These are phyloP conservation scores for Austrofundulus limnaeus DNA, from an alignment of 2,113 vertebrate genomes.

Conservation along the genomic window DNA sequence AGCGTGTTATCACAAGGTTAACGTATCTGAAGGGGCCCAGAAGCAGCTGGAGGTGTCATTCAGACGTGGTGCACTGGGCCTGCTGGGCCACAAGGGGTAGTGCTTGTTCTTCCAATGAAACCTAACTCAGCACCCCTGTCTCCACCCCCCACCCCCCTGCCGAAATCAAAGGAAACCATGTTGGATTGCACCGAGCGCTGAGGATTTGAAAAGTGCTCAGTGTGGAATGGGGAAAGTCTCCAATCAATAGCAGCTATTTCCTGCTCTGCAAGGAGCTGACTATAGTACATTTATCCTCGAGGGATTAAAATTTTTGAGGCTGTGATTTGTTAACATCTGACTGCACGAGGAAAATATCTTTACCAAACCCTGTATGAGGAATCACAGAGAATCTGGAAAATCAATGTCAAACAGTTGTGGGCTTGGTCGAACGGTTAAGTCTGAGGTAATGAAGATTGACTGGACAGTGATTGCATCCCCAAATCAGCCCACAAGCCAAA, in stretches of 20 bases:
- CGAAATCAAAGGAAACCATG: conserved; percentile 64
- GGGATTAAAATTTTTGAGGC: conserved; percentile 47
- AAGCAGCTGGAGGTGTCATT: conserved; percentile 73
- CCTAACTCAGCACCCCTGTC: conserved; percentile 10
- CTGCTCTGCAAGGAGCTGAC: conserved; percentile 39
- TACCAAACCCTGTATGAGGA: conserved; percentile 32
- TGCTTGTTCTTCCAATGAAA: conserved; percentile 71
- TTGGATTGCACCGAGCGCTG: conserved; percentile 47
- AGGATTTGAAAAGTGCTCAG: conserved; percentile 36
- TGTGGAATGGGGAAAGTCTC: conserved; percentile 39
- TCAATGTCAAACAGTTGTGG: conserved; percentile 68
- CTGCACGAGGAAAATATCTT: conserved; percentile 32
- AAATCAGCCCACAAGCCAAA: conserved; percentile 49
- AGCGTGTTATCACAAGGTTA: conserved; percentile 82
- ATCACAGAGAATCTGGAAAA: conserved; percentile 61
- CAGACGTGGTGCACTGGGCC: conserved; percentile 61
- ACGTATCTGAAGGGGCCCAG: conserved; percentile 77
- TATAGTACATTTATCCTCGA: conserved; percentile 23
- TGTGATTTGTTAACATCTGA: conserved; percentile 56
- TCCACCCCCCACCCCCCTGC: not conserved
- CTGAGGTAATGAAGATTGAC: conserved; percentile 67
- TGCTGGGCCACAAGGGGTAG: conserved; percentile 76
- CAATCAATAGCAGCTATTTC: conserved; percentile 63
- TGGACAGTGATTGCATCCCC: conserved; percentile 49
- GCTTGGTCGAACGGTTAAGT: conserved; percentile 54